Evolutionary conservation across 92 coral and sea anemone species (phyloP), one percentile per base, ranked within the genome.

Genomic region (Parazoanthus swiftii): DNA sequence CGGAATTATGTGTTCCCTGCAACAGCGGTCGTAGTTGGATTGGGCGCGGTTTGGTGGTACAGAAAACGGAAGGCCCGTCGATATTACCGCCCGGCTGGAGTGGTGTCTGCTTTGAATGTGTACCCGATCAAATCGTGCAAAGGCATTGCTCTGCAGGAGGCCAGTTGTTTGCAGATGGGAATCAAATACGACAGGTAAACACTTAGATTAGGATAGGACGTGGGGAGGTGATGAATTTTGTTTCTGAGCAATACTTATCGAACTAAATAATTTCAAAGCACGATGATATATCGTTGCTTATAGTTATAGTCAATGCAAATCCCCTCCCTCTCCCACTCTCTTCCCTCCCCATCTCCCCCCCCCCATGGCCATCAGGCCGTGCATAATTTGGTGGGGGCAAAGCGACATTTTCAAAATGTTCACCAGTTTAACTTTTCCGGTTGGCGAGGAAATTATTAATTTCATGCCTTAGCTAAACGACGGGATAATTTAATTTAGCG

Each of bases 61-160:
- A 92, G 89, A 81, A 79, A 86, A 63, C 59, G 82, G 51, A 90
- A 44, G 39, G 70, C 76, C 37, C 67, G 86, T 1, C 88, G 90
- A 4, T 82, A 81, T 29, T 93, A 58, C 75, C 89, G 88, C 39
- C 88, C 82, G 15, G 90, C 89, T 1, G 99, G 96, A 43, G 89
- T 89, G 16, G 98, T 96, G 3, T 56, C 90, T 20, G 92, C 92
- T 5, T 39, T 96, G 86, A 81, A 68, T n/a, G 86, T 95, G 42
- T 95, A 93, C 85, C 99, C 99, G 5, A 92, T 95, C 21, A 97
- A 97, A 73, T 95, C 99, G 13, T 95, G 98, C 88, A 90, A 81
- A 68, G 98, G 95, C 36, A 90, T 95, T 43, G 56, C 76, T 63
- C 68, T 95, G 13, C 86, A 86, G 46, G 66, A 86, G n/a, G 89